Conservation (phyloP, 2,113 vertebrate species). For the Labrus mixtus region DNA sequence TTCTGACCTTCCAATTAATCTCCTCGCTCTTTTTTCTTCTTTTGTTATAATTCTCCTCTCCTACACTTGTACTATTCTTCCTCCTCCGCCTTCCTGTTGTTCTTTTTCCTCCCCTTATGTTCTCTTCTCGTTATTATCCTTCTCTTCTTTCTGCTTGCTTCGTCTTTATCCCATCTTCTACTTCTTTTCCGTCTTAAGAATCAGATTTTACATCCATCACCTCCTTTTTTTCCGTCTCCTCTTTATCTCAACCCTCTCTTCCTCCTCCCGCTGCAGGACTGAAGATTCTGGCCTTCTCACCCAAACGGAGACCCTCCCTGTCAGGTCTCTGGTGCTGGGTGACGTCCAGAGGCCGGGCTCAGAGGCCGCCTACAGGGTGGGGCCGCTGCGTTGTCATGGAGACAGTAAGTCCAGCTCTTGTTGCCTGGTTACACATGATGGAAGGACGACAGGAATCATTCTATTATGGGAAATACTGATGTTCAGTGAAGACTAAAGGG, state of each 20-base stretch:
- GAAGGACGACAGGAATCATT: background rate
- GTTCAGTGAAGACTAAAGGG: background rate
- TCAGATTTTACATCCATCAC: background rate
- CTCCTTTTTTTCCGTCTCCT: background rate
- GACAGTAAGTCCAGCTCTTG: conserved; percentile 63
- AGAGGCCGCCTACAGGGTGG: conserved; percentile 92
- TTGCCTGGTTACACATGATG: conserved; percentile 21
- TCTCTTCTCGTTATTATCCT: too few relatives aligned
- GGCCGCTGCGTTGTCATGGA: conserved; percentile 91
- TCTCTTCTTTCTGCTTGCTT: background rate
- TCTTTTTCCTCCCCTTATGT: too few relatives aligned
- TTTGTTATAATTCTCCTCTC: too few relatives aligned
- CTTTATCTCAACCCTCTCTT: background rate
- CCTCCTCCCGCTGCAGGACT: conserved; percentile 80
- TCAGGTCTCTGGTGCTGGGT: conserved; percentile 89
- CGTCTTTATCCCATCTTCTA: background rate
- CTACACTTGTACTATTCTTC: background rate
- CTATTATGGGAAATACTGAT: background rate
- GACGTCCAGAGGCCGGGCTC: conserved; percentile 89
- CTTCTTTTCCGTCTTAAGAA: too few relatives aligned
- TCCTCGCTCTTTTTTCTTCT: too few relatives aligned
- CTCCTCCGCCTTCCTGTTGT: too few relatives aligned
- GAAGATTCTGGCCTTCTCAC: conserved; percentile 92
- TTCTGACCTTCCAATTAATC: too few relatives aligned
- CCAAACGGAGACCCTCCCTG: conserved; percentile 91